phyloP scores from a whole-genome alignment of 1,140 invertebrate species.

The Melipona quadrifasciata region DNA sequence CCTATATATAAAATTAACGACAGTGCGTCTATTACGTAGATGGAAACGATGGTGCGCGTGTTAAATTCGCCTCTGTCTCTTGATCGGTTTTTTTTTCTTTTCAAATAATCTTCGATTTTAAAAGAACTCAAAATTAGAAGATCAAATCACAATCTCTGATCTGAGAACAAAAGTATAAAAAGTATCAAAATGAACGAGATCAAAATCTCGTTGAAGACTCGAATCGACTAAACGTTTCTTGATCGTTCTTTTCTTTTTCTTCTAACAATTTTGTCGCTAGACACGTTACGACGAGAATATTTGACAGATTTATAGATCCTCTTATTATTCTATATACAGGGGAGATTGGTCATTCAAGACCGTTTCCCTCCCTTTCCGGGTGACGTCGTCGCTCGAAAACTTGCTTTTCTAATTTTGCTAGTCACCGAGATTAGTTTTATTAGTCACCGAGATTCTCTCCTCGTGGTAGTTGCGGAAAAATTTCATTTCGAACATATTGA shows the following conservation, averaged over 20 bases:
- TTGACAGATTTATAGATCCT: neutral
- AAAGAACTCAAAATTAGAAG: no score
- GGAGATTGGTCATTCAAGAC: neutral
- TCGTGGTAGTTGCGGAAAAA: neutral
- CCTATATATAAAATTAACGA: no score
- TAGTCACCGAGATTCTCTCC: neutral
- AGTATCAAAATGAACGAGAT: no score
- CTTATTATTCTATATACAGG: neutral
- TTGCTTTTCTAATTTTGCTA: neutral
- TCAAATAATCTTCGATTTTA: no score
- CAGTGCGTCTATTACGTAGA: no score
- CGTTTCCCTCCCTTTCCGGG: neutral
- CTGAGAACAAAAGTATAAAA: no score
- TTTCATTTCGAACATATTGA: no score
- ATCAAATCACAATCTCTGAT: no score
- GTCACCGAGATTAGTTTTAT: neutral
- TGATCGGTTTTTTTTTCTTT: no score
- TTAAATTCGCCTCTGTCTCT: no score
- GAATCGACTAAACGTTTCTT: neutral
- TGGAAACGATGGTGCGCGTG: no score
- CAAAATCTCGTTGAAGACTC: no score
- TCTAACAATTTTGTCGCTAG: neutral
- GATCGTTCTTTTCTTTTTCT: neutral
- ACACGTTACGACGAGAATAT: neutral
- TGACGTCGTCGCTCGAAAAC: neutral